Evolutionary conservation across 2,797 vertebrate species (phyloP), one percentile per base, ranked within the genome.

Genomic region (Phoxinus dragarum): DNA sequence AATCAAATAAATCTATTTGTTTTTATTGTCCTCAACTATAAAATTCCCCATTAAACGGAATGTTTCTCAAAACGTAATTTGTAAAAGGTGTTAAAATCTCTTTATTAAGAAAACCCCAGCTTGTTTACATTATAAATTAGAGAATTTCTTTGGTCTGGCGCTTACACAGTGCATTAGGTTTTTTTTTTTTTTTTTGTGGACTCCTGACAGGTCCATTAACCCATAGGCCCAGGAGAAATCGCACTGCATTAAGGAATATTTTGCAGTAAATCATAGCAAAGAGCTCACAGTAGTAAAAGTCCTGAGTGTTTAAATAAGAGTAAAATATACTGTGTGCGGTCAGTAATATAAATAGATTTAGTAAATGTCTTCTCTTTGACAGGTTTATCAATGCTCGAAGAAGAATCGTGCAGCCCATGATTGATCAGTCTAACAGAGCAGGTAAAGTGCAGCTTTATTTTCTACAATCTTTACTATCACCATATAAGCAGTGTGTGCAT

Each of bases 361-460:
- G 19, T 38, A 79, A 61, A 83, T 71, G 89, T 72, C 44, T 72
- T 56, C 61, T 68, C 4, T 75, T 84, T 94, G 95, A 54, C 94
- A 99, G 98, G 98, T 99, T 99, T 92, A 99, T 99, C 92, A 99
- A 99, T 88, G 98, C 98, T 91, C 96, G 98, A 92, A 97, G 98
- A 95, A 97, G 98, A 95, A 99, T 99, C 95, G 98, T 99, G 88
- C 98, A 99, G 92, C 98, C 98, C 85, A 99, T 99, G 98, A 99
- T 99, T 88, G 98, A 99, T 95, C 98, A 99, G 95, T 98, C 98
- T 89, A 99, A 99, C 95, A 96, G 98, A 97, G 96, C 98, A 97
- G 98, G 98, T 97, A 96, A 95, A 93, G 14, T 9, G 3, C 42
- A 42, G 67, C 23, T 21, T 82, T 82, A 56, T 71, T 81, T 71